Percentiles rank a stretch among this genome's conserved stretches.
Evolutionary conservation across 2,113 vertebrate genomes (phyloP).

Genomic region (Sorex fumeus): DNA sequence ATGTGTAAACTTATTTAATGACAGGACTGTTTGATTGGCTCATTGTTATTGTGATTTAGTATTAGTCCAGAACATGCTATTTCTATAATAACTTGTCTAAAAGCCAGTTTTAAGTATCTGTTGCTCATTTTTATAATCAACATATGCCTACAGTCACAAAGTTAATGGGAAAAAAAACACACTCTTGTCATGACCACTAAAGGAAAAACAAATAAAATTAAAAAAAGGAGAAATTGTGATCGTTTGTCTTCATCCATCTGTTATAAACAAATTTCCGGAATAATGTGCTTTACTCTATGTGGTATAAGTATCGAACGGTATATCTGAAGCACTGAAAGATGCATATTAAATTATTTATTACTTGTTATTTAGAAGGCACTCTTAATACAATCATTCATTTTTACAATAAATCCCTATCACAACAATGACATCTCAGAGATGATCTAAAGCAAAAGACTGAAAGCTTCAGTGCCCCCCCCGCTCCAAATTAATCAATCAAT

Average conservation of each 20-base stretch:
- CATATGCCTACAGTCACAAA: not conserved
- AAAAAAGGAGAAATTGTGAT: not conserved
- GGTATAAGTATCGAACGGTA: not conserved
- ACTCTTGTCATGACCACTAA: not conserved
- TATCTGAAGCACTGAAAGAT: not conserved
- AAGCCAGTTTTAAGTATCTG: slow-evolving; percentile 26
- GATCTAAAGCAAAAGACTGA: not conserved
- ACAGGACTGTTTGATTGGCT: not conserved
- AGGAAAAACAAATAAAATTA: not conserved
- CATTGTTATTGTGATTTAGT: slow-evolving; percentile 43
- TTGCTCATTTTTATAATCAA: not conserved
- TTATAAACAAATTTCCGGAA: not conserved
- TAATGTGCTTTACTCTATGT: not conserved
- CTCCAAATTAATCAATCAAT: not conserved
- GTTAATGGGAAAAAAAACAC: not conserved
- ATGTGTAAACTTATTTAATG: slow-evolving; percentile 52
- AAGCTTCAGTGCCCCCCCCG: too few species aligned
- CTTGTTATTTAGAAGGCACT: not conserved
- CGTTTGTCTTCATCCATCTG: slow-evolving; percentile 1
- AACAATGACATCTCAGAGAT: not conserved
- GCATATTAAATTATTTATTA: not conserved
- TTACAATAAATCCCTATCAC: not conserved
- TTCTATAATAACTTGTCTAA: slow-evolving; percentile 45
- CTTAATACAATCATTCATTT: not conserved
- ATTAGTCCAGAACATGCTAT: slow-evolving; percentile 33